phyloP scores from a whole-genome alignment of 2,797 vertebrate genomes.

The Amblyraja radiata region DNA sequence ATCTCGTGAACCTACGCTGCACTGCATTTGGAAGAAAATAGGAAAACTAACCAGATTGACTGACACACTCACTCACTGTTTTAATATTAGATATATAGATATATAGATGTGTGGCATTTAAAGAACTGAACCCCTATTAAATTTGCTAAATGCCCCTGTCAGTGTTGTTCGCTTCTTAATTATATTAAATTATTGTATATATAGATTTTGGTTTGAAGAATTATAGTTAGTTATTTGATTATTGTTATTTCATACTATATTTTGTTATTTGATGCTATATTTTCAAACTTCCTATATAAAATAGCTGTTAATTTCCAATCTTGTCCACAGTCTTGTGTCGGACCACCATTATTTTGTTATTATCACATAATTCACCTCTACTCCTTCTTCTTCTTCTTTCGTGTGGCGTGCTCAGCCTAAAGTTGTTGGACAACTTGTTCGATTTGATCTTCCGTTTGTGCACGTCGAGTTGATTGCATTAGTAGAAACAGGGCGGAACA shows the following conservation, averaged over 20 bases:
- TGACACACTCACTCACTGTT: too few species aligned
- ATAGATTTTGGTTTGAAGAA: not conserved
- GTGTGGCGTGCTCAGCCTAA: too few species aligned
- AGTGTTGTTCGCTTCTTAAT: not conserved
- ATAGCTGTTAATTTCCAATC: not conserved
- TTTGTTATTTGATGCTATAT: not conserved
- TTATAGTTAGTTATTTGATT: not conserved
- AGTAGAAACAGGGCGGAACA: too few species aligned
- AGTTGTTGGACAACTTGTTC: too few species aligned
- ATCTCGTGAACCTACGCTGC: too few species aligned
- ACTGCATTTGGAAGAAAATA: too few species aligned
- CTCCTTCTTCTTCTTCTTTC: too few species aligned
- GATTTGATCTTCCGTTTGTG: too few species aligned
- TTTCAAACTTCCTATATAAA: not conserved
- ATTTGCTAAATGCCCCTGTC: not conserved
- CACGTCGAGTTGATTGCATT: too few species aligned
- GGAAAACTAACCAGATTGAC: too few species aligned
- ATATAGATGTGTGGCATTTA: not conserved
- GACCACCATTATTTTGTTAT: not conserved
- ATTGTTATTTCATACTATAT: too few species aligned
- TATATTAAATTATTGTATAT: not conserved
- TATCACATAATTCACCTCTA: not conserved
- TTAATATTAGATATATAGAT: too few species aligned
- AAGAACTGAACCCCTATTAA: not conserved
- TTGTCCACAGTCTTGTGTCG: slow-evolving; percentile 39